Evolutionary conservation across 2,113 vertebrate genomes (phyloP), one percentile per base, ranked within the genome.

Genomic region (Platysteira castanea): DNA sequence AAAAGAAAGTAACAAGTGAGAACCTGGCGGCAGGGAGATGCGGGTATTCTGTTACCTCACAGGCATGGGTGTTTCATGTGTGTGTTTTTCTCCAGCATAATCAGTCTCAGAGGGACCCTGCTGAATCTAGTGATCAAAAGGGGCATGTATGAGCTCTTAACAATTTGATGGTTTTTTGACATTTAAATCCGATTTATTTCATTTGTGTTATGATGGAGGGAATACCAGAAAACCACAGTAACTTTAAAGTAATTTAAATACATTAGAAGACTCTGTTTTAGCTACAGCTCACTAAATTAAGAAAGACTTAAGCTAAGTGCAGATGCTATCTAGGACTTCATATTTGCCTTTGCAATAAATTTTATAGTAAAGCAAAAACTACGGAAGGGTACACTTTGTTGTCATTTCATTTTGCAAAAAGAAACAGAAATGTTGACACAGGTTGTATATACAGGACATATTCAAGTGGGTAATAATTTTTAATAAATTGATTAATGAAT

Each of bases 401-500:
- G 47, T 67, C 1, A 1, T 74, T 87, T 82, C 54, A 2, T 53
- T 96, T 97, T 75, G 41, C 13, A 91, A n/a, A 18, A 44, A 47
- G 49, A 74, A 63, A 60, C 2, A 11, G 61, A 67, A 85, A 81
- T 95, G 56, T 71, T 94, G 44, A 65, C 30, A 80, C 10, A 91
- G 14, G 61, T 82, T 84, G 44, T 78, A 59, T 82, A 57, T 6
- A 50, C 12, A 56, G 11, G 64, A 30, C 47, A 59, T 65, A 90
- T 74, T 95, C 10, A 82, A 90, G 21, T 17, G 35, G 13, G 5
- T 9, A 91, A 24, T 84, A 60, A 94, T 78, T 83, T 35, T 78
- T 96, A 95, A 96, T 85, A 92, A 82, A 73, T 75, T 94, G 7
- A 39, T 78, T 92, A 90, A 94, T 95, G 75, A 97, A 94, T 85